phyloP scores from a whole-genome alignment of 2,113 vertebrate genomes.

The Jacana jacana region DNA sequence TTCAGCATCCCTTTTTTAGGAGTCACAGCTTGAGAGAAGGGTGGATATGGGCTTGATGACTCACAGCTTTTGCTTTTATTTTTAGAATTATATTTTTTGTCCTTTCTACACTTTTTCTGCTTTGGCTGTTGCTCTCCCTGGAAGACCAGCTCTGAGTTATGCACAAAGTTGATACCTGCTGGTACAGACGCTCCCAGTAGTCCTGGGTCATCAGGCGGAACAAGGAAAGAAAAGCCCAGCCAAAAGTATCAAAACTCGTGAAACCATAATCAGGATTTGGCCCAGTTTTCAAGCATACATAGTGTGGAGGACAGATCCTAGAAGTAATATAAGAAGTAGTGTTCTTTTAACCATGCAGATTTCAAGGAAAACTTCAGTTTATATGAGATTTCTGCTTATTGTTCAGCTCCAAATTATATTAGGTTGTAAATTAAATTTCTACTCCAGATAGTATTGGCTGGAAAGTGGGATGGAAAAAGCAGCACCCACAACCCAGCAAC shows the following conservation, averaged over 20 bases:
- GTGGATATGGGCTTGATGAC: fast-evolving
- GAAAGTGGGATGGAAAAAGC: not conserved
- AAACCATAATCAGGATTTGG: slow-evolving; percentile 89
- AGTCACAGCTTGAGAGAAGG: not conserved
- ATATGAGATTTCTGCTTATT: not conserved
- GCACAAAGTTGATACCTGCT: slow-evolving; percentile 81
- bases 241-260: slow-evolving; percentile 94
- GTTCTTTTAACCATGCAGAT: not conserved
- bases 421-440: not conserved
- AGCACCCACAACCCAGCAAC: not conserved
- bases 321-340: not conserved
- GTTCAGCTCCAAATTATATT: not conserved
- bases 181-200: slow-evolving; percentile 95
- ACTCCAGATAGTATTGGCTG: not conserved
- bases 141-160: not conserved
- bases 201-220: slow-evolving; percentile 97
- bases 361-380: not conserved
- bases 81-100: not conserved
- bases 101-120: not conserved
- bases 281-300: slow-evolving; percentile 78
- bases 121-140: not conserved
- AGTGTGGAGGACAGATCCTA: slow-evolving; percentile 84
- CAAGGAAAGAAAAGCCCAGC: slow-evolving; percentile 92
- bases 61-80: not conserved
- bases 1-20: not conserved